Evolutionary conservation across 2,113 vertebrate genomes (phyloP).

Genomic region (Ardeotis arabs): DNA sequence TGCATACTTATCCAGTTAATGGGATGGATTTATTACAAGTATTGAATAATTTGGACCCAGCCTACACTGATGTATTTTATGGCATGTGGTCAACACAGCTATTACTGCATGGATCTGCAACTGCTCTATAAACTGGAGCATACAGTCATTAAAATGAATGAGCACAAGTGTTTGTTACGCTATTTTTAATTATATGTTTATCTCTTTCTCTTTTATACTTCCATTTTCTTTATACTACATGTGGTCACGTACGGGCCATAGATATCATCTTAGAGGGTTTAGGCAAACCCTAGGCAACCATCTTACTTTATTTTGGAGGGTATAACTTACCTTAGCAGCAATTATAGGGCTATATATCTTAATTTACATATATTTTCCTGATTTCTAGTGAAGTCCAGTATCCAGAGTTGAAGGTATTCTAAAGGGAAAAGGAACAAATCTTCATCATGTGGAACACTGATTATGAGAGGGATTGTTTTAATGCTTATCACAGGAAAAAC

Average conservation of each 20-base stretch:
- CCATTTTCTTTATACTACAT: constrained; percentile 76
- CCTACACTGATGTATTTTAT: constrained; percentile 75
- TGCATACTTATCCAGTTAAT: constrained; percentile 74
- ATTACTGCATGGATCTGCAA: constrained; percentile 65
- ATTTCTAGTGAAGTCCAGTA: neutral
- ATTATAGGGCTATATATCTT: constrained; percentile 48
- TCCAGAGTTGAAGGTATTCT: neutral
- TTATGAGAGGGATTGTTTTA: neutral
- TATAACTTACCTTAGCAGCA: constrained; percentile 52
- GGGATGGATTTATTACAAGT: constrained; percentile 76
- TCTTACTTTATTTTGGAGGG: constrained; percentile 52
- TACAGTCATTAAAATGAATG: constrained; percentile 69
- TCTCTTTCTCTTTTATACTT: constrained; percentile 73
- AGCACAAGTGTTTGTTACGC: constrained; percentile 67
- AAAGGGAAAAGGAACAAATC: neutral
- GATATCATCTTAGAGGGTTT: constrained; percentile 66
- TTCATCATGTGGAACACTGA: neutral
- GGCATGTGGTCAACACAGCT: constrained; percentile 71
- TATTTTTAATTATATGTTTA: constrained; percentile 82
- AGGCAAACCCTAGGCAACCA: constrained; percentile 61
- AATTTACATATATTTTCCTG: neutral
- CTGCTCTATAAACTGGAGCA: constrained; percentile 70
- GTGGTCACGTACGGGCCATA: constrained; percentile 68
- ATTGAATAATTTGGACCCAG: constrained; percentile 69
- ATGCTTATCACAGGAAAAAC: neutral